These are phyloP conservation scores for Pseudorhombus dupliciocellatus DNA, from an alignment of 2,113 vertebrate genomes.

Conservation along the genomic window DNA sequence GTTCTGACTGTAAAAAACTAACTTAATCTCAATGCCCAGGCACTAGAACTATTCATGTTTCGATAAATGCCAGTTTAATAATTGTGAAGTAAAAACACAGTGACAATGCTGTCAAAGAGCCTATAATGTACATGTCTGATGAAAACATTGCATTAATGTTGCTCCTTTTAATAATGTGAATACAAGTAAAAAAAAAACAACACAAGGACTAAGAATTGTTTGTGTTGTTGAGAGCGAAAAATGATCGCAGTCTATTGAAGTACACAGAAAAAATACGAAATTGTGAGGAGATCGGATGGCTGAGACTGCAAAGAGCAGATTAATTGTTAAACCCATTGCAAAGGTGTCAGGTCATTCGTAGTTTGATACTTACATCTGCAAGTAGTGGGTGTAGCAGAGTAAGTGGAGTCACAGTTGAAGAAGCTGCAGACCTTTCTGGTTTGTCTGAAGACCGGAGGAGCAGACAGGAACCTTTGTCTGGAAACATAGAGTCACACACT, in stretches of 20 bases:
- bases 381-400: slow-evolving; percentile 81
- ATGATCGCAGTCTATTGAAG: too few relatives aligned
- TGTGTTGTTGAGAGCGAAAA: too few relatives aligned
- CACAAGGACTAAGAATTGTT: too few relatives aligned
- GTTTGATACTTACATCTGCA: slow-evolving; percentile 84
- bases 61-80: not conserved
- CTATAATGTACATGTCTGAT: too few relatives aligned
- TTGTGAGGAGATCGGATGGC: too few relatives aligned
- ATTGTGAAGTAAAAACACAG: not conserved
- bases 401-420: slow-evolving; percentile 85
- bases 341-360: not conserved
- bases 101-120: too few relatives aligned
- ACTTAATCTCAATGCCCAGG: not conserved
- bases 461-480: slow-evolving; percentile 90
- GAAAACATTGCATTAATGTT: too few relatives aligned
- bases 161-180: too few relatives aligned
- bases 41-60: not conserved
- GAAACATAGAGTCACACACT: not conserved
- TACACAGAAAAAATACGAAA: too few relatives aligned
- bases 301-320: not conserved
- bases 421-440: slow-evolving; percentile 89
- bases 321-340: not conserved
- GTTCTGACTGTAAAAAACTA: not conserved
- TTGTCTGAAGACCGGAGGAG: slow-evolving; percentile 89
- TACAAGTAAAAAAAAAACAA: too few relatives aligned